Base-by-base conservation (phyloP, 1,140 invertebrate genomes). In the Drosophila sechellia region DNA sequence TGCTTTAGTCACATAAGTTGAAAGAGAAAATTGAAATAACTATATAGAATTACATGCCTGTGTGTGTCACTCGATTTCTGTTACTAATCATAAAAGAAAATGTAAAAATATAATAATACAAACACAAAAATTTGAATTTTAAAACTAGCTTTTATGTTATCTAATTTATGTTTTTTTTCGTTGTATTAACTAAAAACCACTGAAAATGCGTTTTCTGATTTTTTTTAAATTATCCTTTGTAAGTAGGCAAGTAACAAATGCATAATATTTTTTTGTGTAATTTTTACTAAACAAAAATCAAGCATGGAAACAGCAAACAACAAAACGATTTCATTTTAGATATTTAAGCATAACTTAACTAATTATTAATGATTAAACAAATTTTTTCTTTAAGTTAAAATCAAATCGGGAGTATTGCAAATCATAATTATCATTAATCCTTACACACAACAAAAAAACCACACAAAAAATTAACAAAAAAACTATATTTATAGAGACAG, bases 391-490 rank as follows among this genome's bases (percentile, higher is more conserved):
- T 73, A 85, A 77, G 60, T 66, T 73, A 42, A 80, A 70, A 77
- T 80, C 63, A 85, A 85, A 83, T 85, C 81, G 81, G 81, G 81
- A 85, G 81, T 86, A 85, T 85, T 85, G 81, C 81, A 85, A 85
- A 74, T 86, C 80, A 81, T 73, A 68, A 68, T 35, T 66, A 74
- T 60, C 42, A 49, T 52, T 34, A 81, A 77, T 70, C 0, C 31
- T 10, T 50, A 49, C 52, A 66, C 46, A 66, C 50, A 55, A 68
- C 40, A 55, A 52, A 20, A 17, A 74, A 69, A 39, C 65, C 68
- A 57, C 56, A 35, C 53, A 42, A 71, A 43, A 75, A 64, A 46
- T 52, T 25, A 45, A 68, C 22, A 71, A 71, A 40, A 71, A 48
- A 54, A 46, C 35, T 73, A 46, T 80, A 76, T 64, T 73, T 64